Evolutionary conservation across 1,140 invertebrate genomes (phyloP).

Genomic region (Chrysomallon squamiferum): DNA sequence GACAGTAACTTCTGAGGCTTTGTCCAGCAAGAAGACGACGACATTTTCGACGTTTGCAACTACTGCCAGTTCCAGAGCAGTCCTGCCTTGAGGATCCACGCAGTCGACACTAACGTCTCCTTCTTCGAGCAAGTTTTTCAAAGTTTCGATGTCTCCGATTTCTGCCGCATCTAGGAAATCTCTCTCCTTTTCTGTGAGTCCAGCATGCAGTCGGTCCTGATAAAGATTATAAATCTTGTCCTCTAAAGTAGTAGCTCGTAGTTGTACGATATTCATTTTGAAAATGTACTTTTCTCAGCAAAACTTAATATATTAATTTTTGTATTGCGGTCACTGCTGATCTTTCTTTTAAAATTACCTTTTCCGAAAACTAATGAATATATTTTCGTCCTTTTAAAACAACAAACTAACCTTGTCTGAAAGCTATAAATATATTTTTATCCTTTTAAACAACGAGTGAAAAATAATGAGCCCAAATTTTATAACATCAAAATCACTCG

Average conservation of each 20-base stretch:
- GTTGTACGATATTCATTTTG: conserved; percentile 25
- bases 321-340: no score
- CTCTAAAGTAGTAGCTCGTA: not conserved
- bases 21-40: conserved; percentile 30
- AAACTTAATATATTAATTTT: not conserved
- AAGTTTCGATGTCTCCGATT: conserved; percentile 35
- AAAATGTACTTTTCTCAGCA: conserved; percentile 3
- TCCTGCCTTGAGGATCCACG: conserved; percentile 40
- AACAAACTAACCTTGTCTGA: not conserved
- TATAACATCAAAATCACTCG: no score
- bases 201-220: conserved; percentile 34
- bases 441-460: not conserved
- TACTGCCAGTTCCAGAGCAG: conserved; percentile 41
- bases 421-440: not conserved
- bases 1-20: conserved; percentile 24
- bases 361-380: no score
- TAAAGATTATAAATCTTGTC: conserved; percentile 14
- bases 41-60: conserved; percentile 33
- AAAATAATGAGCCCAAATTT: not conserved
- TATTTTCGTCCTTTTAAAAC: not conserved
- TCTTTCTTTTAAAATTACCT: not conserved
- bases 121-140: conserved; percentile 30
- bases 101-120: conserved; percentile 34
- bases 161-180: conserved; percentile 40
- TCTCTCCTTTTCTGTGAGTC: conserved; percentile 32